These are phyloP conservation scores for Pungitius pungitius DNA, from an alignment of 2,113 vertebrate species.

Conservation along the genomic window DNA sequence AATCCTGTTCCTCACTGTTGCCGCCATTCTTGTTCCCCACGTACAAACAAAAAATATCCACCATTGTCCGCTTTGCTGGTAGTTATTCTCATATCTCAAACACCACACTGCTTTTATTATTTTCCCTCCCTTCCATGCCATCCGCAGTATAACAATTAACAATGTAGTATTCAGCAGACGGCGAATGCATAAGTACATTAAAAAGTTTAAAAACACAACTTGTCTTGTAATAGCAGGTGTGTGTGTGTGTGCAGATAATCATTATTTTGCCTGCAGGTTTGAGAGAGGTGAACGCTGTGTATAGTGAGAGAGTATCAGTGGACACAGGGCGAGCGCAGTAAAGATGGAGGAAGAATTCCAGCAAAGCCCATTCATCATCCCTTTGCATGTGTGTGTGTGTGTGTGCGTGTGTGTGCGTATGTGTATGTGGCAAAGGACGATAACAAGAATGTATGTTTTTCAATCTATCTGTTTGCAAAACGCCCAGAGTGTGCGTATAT, in stretches of 20 bases:
- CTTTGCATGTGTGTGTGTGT: conserved; percentile 10
- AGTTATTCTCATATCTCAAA: conserved; percentile 50
- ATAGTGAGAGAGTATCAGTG: conserved; percentile 43
- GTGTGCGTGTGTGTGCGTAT: conserved; percentile 13
- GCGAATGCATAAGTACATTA: conserved; percentile 68
- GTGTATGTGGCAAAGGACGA: conserved; percentile 11
- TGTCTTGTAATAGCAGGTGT: conserved; percentile 51
- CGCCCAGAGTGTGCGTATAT: conserved; percentile 48
- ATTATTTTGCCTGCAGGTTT: conserved; percentile 41
- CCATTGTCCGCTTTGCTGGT: conserved; percentile 47
- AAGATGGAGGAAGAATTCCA: conserved; percentile 61
- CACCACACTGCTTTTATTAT: conserved; percentile 48
- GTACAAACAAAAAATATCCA: conserved; percentile 47
- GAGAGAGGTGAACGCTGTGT: conserved; percentile 39
- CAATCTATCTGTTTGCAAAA: conserved; percentile 43
- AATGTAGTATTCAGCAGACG: conserved; percentile 70
- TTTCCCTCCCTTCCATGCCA: conserved; percentile 42
- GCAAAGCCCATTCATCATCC: conserved; percentile 60
- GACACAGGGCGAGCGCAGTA: conserved; percentile 49
- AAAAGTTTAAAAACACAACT: conserved; percentile 61
- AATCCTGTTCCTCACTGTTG: conserved; percentile 25
- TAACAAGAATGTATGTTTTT: conserved; percentile 60
- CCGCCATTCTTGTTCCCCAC: conserved; percentile 22
- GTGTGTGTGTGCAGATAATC: conserved; percentile 25
- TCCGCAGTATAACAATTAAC: conserved; percentile 55